Evolutionary conservation across 1,140 invertebrate species (phyloP).

Genomic region (Nilaparvata lugens): DNA sequence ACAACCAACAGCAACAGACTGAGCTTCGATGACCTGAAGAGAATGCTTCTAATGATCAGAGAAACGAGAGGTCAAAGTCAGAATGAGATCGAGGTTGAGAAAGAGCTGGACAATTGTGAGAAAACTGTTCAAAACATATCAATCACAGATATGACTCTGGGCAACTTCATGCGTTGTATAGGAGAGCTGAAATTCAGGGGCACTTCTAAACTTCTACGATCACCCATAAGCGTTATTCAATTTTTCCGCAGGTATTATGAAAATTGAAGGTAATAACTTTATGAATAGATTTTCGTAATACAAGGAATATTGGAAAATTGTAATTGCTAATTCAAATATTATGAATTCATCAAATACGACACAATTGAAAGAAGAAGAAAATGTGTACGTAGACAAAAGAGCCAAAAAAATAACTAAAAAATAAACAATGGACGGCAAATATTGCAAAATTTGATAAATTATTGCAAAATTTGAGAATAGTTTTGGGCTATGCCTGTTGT

Average conservation of each 20-base stretch:
- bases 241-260: background rate
- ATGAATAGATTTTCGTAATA: no score
- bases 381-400: no score
- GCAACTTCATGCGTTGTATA: background rate
- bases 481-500: no score
- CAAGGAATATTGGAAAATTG: no score
- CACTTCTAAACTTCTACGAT: background rate
- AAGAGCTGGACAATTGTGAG: background rate
- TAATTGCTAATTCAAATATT: no score
- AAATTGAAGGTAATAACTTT: no score
- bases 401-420: no score
- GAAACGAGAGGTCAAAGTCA: background rate
- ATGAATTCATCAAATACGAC: no score
- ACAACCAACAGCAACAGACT: background rate
- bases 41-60: background rate
- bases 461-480: no score
- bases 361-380: no score
- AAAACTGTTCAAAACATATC: constrained; percentile 22
- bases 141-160: background rate
- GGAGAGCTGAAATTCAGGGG: background rate
- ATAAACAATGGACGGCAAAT: no score
- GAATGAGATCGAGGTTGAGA: background rate
- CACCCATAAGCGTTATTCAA: background rate
- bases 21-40: background rate
- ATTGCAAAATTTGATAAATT: no score